Evolutionary conservation across 23 tunicate species (phyloP).

Genomic region (Trididemnum nubilum): DNA sequence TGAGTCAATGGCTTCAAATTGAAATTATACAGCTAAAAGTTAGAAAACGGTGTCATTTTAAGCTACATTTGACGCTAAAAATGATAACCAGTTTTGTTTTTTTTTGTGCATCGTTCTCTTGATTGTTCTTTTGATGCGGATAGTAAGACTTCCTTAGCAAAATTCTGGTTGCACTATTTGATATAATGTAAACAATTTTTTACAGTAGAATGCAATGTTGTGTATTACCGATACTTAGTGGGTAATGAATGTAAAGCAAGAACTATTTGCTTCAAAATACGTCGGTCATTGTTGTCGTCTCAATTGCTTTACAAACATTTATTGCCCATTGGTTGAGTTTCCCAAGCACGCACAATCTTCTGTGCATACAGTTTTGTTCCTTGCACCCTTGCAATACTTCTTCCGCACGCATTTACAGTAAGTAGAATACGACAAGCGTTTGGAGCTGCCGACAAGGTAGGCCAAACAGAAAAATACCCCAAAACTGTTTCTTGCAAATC

Average conservation of each 20-base stretch:
- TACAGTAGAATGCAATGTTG: neutral
- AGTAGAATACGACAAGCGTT: too few species aligned
- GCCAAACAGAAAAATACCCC: too few species aligned
- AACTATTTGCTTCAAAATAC: neutral
- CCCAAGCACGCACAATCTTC: neutral
- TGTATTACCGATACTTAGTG: neutral
- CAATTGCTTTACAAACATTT: neutral
- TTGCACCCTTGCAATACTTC: neutral
- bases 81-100: neutral
- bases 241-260: neutral
- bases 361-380: neutral
- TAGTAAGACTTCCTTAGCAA: neutral
- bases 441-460: too few species aligned
- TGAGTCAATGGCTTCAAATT: neutral
- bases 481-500: too few species aligned
- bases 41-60: neutral
- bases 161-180: neutral
- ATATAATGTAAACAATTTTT: neutral
- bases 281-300: neutral
- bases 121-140: neutral
- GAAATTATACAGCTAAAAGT: neutral
- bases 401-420: too few species aligned
- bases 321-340: neutral
- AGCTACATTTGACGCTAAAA: neutral
- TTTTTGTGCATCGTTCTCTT: neutral